Evolutionary conservation across 2,113 vertebrate genomes (phyloP).

Genomic region (Coptodon rendalli): DNA sequence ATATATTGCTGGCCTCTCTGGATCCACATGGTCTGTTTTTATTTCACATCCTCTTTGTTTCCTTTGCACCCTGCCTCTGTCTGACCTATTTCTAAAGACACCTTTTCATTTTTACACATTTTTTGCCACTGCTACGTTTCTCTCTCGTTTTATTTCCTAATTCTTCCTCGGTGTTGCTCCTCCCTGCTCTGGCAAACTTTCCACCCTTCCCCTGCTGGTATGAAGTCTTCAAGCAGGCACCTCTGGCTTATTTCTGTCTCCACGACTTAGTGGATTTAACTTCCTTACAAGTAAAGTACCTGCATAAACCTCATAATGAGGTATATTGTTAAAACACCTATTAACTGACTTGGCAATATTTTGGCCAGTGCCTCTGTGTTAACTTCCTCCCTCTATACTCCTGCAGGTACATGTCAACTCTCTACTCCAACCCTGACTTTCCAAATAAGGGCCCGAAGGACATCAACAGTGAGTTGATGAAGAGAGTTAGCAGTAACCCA

Average conservation of each 20-base stretch:
- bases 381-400: neutral
- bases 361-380: neutral
- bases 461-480: constrained; percentile 91
- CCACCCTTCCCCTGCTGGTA: neutral
- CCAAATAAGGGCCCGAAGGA: constrained; percentile 86
- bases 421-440: constrained; percentile 93
- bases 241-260: constrained; percentile 4
- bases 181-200: neutral
- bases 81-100: neutral
- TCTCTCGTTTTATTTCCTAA: neutral
- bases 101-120: neutral
- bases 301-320: neutral
- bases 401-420: constrained; percentile 90
- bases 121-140: neutral
- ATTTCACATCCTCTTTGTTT: neutral
- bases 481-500: constrained; percentile 86
- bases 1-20: constrained; percentile 91
- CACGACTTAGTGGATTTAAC: neutral
- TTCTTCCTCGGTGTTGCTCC: neutral
- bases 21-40: constrained; percentile 88
- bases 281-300: neutral
- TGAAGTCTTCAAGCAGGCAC: neutral
- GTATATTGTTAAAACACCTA: neutral
- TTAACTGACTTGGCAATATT: neutral
- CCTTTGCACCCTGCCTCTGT: neutral